Evolutionary conservation across 2,888 invertebrate species (phyloP), one percentile per base, ranked within the genome.

Genomic region (Megastigmus dorsalis): DNA sequence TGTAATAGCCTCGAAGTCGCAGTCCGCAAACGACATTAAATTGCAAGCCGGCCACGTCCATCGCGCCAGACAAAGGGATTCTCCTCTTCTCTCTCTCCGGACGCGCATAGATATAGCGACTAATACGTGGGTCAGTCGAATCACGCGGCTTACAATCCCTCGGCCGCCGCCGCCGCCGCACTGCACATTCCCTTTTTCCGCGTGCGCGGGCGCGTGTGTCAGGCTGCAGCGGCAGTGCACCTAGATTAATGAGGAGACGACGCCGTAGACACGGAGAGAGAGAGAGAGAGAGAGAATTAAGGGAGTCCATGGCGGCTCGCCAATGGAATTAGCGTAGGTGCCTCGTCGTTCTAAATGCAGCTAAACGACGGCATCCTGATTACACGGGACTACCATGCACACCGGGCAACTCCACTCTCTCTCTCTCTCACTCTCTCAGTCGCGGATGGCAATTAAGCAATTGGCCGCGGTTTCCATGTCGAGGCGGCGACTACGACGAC

Each of bases 351-450:
- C 79, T 84, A 83, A 84, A 81, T 81, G 81, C 81, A 75, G 78
- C 81, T 84, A 86, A 87, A 85, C 83, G 86, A 82, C 84, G 82
- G 84, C 85, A 87, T 87, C 86, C 86, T 86, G 86, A 86, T 86
- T 85, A 85, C 83, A 80, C 79, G 79, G 78, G 66, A 73, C 78
- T n/a, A n/a, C n/a, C n/a, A n/a, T n/a, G n/a, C 18, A 18, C 50
- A 13, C 6, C 26, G 7, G n/a, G n/a, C n/a, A n/a, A n/a, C n/a
- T n/a, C n/a, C n/a, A n/a, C n/a, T n/a, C n/a, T n/a, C n/a, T n/a
- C n/a, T n/a, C n/a, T n/a, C n/a, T n/a, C n/a, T n/a, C n/a, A n/a
- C n/a, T n/a, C 10, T 30, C 38, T 10, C 41, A 9, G 38, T 9
- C 76, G 80, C 77, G 79, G 77, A 73, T 76, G 80, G 80, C 84